Evolutionary conservation across 1,140 invertebrate species (phyloP).

Genomic region (Drosophila sulfurigaster): DNA sequence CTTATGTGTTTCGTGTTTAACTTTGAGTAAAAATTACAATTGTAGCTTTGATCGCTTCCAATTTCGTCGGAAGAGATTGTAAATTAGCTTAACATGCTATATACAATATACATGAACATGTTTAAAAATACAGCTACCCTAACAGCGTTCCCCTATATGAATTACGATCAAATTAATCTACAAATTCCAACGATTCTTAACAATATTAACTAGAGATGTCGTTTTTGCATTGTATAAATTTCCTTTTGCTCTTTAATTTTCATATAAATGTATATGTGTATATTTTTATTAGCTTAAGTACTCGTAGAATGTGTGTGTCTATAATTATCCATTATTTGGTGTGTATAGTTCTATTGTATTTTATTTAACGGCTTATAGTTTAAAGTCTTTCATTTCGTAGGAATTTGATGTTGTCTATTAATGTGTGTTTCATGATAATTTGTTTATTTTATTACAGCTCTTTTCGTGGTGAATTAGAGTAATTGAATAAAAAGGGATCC

Average conservation of each 20-base stretch:
- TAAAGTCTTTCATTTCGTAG: constrained; percentile 85
- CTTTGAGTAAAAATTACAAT: constrained; percentile 42
- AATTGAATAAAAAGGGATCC: constrained; percentile 52
- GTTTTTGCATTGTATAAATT: constrained; percentile 64
- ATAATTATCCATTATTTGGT: constrained; percentile 14
- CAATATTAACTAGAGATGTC: constrained; percentile 69
- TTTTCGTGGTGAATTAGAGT: constrained; percentile 57
- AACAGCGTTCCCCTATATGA: constrained; percentile 77
- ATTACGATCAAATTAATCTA: constrained; percentile 76
- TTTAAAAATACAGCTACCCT: constrained; percentile 70
- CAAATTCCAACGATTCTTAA: constrained; percentile 82
- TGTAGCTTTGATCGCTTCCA: constrained; percentile 25
- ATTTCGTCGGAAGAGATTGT: constrained; percentile 7
- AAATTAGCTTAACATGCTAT: constrained; percentile 66
- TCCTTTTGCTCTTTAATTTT: constrained; percentile 36
- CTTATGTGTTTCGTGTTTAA: background rate
- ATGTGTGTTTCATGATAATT: constrained; percentile 36
- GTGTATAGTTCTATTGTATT: constrained; percentile 65
- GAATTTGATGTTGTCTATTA: constrained; percentile 82
- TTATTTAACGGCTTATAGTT: constrained; percentile 79
- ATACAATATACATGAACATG: constrained; percentile 72
- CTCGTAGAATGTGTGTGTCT: constrained; percentile 24
- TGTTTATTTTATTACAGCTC: constrained; percentile 39
- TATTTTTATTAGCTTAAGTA: constrained; percentile 18
- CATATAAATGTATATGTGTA: constrained; percentile 33